Evolutionary conservation across 2,797 vertebrate species (phyloP).

Genomic region (Anguilla marmorata): DNA sequence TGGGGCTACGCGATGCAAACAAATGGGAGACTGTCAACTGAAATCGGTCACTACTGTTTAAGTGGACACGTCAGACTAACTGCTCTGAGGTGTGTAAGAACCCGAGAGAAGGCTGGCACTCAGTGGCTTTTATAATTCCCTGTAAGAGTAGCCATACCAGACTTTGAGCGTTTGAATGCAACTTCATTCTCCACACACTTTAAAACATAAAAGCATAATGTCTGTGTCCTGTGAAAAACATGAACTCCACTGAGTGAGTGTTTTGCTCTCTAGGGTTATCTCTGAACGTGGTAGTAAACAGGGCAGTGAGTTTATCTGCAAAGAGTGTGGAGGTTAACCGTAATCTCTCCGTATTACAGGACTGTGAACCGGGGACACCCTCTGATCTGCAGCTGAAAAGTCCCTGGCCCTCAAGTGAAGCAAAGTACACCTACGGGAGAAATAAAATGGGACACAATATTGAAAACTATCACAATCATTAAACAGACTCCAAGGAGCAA

Average conservation of each 20-base stretch:
- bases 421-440: neutral
- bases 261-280: neutral
- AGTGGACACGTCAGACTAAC: neutral
- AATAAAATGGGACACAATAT: neutral
- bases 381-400: neutral
- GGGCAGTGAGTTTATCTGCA: neutral
- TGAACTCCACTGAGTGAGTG: neutral
- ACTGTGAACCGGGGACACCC: neutral
- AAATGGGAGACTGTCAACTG: neutral
- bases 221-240: neutral
- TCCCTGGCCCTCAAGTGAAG: neutral
- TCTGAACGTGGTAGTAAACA: neutral
- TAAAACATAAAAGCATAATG: neutral
- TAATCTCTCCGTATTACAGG: neutral
- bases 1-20: slow-evolving; percentile 50
- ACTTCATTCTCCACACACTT: neutral
- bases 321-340: neutral
- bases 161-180: neutral
- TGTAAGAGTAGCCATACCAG: neutral
- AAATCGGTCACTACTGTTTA: slow-evolving; percentile 1
- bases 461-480: neutral
- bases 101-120: neutral
- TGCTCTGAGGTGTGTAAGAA: neutral
- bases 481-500: neutral
- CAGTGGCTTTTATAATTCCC: neutral